Percentiles rank a stretch among this genome's conserved stretches.
phyloP scores from a whole-genome alignment of 1,140 invertebrate genomes.

The Drosophila jambulina region DNA sequence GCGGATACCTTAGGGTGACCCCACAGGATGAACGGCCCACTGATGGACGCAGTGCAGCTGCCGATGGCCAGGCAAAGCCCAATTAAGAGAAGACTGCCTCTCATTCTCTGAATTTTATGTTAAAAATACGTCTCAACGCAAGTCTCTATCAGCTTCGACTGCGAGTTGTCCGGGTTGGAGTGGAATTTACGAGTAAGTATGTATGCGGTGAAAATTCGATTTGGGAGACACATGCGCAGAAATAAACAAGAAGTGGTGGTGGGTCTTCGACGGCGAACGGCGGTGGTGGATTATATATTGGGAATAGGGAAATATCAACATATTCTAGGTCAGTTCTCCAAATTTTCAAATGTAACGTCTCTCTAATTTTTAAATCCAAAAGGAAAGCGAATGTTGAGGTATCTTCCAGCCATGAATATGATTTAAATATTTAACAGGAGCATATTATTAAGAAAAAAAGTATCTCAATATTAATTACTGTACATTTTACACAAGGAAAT shows the following conservation, averaged over 20 bases:
- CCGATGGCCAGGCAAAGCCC: slow-evolving; percentile 50
- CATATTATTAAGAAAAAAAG: background rate
- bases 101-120: slow-evolving; percentile 42
- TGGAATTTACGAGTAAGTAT: slow-evolving; percentile 17
- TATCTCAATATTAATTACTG: background rate
- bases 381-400: background rate
- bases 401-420: background rate
- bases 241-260: slow-evolving; percentile 29
- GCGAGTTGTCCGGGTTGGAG: slow-evolving; percentile 13
- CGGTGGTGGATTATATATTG: slow-evolving; percentile 22
- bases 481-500: background rate
- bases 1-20: slow-evolving; percentile 85
- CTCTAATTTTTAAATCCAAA: background rate
- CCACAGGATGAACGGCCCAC: slow-evolving; percentile 87
- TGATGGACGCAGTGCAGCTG: slow-evolving; percentile 64
- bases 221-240: slow-evolving; percentile 40
- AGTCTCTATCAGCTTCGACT: slow-evolving; percentile 18
- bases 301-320: background rate
- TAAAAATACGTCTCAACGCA: slow-evolving; percentile 15
- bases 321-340: slow-evolving; percentile 24
- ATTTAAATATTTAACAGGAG: background rate
- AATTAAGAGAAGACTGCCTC: slow-evolving; percentile 44
- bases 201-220: slow-evolving; percentile 46
- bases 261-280: background rate
- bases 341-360: background rate